A percentile compares a stretch with the other conserved stretches of the same genome.
Conservation (phyloP, 2,113 vertebrate genomes). For the Pipa parva region DNA sequence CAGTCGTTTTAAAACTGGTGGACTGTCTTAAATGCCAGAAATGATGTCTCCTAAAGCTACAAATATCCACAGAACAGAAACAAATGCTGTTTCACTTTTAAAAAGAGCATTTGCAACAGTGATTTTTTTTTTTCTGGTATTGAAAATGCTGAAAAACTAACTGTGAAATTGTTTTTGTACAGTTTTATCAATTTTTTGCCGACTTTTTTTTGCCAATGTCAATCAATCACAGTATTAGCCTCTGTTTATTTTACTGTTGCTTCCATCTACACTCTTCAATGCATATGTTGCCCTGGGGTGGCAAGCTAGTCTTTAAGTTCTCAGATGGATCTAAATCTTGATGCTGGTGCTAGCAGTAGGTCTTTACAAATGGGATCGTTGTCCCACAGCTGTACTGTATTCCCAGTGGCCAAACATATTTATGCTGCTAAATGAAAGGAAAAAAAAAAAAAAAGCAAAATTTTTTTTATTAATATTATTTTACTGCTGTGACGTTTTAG, state of each 20-base stretch:
- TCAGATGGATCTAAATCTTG: constrained; percentile 75
- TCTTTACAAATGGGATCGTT: constrained; percentile 75
- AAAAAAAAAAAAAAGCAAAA: constrained; percentile 73
- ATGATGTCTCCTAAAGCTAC: background rate
- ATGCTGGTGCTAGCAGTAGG: constrained; percentile 83
- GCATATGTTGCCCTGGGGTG: constrained; percentile 70
- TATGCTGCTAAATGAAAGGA: constrained; percentile 94
- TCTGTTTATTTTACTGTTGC: constrained; percentile 77
- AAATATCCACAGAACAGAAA: constrained; percentile 13
- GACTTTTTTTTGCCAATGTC: constrained; percentile 86
- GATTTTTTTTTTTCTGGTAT: constrained; percentile 71
- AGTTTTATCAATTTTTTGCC: constrained; percentile 68
- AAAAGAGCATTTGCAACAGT: constrained; percentile 70
- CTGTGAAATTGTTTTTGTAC: constrained; percentile 93
- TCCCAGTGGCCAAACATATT: constrained; percentile 99
- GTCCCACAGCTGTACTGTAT: constrained; percentile 85
- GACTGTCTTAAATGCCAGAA: constrained; percentile 28
- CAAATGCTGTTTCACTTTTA: constrained; percentile 61
- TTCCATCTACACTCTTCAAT: constrained; percentile 69
- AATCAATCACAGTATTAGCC: constrained; percentile 97
- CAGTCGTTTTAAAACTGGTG: constrained; percentile 52
- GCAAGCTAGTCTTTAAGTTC: constrained; percentile 78
- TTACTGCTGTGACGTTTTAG: constrained; percentile 99
- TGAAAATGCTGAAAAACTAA: constrained; percentile 75
- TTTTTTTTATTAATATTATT: constrained; percentile 75